These are phyloP conservation scores for Ormyrus thymus DNA, from an alignment of 2,888 invertebrate species.

Conservation along the genomic window DNA sequence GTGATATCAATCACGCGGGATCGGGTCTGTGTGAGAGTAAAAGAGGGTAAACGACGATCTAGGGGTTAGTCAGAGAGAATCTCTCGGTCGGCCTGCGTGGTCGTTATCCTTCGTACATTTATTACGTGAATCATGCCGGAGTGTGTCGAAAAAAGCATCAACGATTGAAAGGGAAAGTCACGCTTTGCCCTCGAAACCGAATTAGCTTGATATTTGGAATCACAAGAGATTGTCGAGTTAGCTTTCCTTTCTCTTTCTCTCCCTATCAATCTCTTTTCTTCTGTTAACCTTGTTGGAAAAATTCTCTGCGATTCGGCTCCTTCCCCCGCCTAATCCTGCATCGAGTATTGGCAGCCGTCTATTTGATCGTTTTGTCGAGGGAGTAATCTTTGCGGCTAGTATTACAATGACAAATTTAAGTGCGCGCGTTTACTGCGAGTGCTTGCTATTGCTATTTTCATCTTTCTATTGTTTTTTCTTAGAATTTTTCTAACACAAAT, in stretches of 20 bases:
- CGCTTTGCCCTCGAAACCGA: constrained; percentile 11
- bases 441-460: not conserved
- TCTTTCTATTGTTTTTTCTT: not conserved
- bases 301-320: not conserved
- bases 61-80: constrained; percentile 17
- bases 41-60: not conserved
- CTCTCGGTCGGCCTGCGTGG: not conserved
- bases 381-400: constrained; percentile 26
- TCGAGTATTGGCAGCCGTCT: constrained; percentile 1
- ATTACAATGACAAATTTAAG: constrained; percentile 33
- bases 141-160: not conserved
- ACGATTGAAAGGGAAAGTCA: not conserved
- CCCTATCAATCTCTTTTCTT: not conserved
- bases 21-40: not conserved
- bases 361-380: constrained; percentile 12
- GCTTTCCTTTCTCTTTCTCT: constrained; percentile 23
- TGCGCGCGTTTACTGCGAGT: constrained; percentile 27
- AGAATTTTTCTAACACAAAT: too few relatives aligned
- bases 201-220: constrained; percentile 18
- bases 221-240: constrained; percentile 14
- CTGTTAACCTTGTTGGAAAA: constrained; percentile 9
- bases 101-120: constrained; percentile 17
- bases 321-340: too few relatives aligned
- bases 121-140: constrained; percentile 36
- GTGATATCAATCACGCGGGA: constrained; percentile 39